These are phyloP conservation scores for Carettochelys insculpta DNA, from an alignment of 2,113 vertebrate genomes.

Conservation along the genomic window DNA sequence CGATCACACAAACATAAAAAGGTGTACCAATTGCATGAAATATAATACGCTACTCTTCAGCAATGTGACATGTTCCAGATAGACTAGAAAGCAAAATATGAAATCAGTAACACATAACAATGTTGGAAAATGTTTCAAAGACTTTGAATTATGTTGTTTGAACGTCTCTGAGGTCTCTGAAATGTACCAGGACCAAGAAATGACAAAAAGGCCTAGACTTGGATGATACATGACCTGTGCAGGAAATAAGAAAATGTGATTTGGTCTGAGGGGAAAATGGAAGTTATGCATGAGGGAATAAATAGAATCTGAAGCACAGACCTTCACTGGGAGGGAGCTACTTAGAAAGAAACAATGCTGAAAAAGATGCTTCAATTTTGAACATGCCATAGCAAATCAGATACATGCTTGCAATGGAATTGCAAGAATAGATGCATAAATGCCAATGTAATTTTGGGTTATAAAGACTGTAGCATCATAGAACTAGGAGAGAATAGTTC, in stretches of 20 bases:
- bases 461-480: not conserved
- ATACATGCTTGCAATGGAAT: not conserved
- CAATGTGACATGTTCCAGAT: slow-evolving; percentile 21
- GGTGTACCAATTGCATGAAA: not conserved
- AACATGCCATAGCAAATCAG: slow-evolving; percentile 10
- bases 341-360: not conserved
- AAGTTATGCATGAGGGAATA: slow-evolving; percentile 34
- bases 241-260: slow-evolving; percentile 44
- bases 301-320: slow-evolving; percentile 28
- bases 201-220: slow-evolving; percentile 9
- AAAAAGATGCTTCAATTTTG: slow-evolving; percentile 16
- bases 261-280: not conserved
- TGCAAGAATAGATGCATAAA: slow-evolving; percentile 17
- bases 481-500: not conserved
- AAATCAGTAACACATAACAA: slow-evolving; percentile 12
- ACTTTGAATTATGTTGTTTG: not conserved
- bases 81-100: not conserved
- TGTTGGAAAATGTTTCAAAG: not conserved
- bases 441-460: not conserved
- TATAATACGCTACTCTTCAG: not conserved
- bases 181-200: not conserved
- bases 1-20: not conserved
- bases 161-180: no score
- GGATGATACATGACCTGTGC: slow-evolving; percentile 16
- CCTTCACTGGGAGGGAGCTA: slow-evolving; percentile 8